Conservation (phyloP, 2,888 invertebrate species). For the Xylota segnis region DNA sequence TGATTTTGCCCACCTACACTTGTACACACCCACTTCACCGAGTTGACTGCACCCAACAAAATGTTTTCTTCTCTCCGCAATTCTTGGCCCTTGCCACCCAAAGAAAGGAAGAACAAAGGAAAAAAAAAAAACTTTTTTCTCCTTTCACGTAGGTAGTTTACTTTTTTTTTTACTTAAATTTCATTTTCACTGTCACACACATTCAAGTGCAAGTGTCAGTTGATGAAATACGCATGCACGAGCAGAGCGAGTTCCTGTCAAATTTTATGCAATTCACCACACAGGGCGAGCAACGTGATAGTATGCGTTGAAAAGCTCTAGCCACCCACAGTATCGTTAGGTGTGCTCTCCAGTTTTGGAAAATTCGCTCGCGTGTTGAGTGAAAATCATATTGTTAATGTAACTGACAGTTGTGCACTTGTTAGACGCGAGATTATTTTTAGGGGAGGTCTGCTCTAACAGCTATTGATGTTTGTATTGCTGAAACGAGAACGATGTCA, state of each 20-base stretch:
- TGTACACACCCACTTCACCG: neutral
- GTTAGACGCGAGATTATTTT: conserved; percentile 49
- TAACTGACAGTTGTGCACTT: conserved; percentile 56
- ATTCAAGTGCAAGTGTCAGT: conserved; percentile 34
- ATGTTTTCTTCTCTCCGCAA: neutral
- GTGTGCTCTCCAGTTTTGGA: neutral
- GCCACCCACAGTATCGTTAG: neutral
- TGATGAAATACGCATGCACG: conserved; percentile 44
- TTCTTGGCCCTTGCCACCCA: neutral
- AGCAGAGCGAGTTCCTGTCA: neutral
- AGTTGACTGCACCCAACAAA: conserved; percentile 25
- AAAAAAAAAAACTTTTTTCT: neutral
- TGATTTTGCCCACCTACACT: neutral
- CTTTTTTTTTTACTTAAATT: conserved; percentile 7
- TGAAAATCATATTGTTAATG: conserved; percentile 43
- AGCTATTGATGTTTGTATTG: conserved; percentile 17
- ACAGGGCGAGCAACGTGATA: neutral
- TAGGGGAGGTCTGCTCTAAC: conserved; percentile 1
- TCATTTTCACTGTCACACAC: conserved; percentile 40
- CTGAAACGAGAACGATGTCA: neutral
- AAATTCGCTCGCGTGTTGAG: conserved; percentile 19
- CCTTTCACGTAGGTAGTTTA: neutral
- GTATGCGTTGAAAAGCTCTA: conserved; percentile 30
- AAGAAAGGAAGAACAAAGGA: neutral
- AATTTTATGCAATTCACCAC: conserved; percentile 3